Evolutionary conservation across 1,140 invertebrate genomes (phyloP).

Genomic region (Orussus abietinus): DNA sequence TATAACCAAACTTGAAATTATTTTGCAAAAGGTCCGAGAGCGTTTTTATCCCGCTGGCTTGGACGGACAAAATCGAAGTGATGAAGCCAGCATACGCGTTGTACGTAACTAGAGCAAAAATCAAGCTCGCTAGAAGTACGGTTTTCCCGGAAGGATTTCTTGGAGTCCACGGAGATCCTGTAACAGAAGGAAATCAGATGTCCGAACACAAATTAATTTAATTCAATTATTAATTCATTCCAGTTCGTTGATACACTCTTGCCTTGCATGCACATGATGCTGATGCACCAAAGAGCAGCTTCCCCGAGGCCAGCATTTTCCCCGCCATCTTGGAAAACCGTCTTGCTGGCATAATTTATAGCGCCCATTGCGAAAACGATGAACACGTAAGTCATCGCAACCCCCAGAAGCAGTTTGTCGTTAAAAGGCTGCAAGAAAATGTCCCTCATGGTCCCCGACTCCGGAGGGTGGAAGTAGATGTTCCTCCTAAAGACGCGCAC

Average conservation of each 20-base stretch:
- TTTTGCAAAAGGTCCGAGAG: conserved; percentile 58
- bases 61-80: conserved; percentile 62
- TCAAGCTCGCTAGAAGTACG: conserved; percentile 56
- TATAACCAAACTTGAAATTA: conserved; percentile 60
- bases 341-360: conserved; percentile 45
- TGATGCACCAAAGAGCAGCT: conserved; percentile 58
- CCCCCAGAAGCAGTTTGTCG: conserved; percentile 52
- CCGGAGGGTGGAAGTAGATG: conserved; percentile 61
- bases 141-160: conserved; percentile 56
- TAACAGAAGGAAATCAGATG: conserved; percentile 18
- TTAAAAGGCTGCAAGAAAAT: conserved; percentile 63
- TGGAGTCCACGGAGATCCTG: conserved; percentile 59
- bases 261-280: conserved; percentile 65
- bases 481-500: conserved; percentile 51
- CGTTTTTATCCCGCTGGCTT: conserved; percentile 56
- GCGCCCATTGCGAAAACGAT: conserved; percentile 52
- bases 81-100: conserved; percentile 63
- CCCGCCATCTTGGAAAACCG: conserved; percentile 29
- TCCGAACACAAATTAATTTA: too few species aligned
- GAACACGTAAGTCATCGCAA: conserved; percentile 51
- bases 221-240: too few species aligned
- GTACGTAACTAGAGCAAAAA: conserved; percentile 59
- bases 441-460: conserved; percentile 57
- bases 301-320: conserved; percentile 52
- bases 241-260: too few species aligned